Evolutionary conservation across 2,888 invertebrate species (phyloP).

Genomic region (Tribolium freemani): DNA sequence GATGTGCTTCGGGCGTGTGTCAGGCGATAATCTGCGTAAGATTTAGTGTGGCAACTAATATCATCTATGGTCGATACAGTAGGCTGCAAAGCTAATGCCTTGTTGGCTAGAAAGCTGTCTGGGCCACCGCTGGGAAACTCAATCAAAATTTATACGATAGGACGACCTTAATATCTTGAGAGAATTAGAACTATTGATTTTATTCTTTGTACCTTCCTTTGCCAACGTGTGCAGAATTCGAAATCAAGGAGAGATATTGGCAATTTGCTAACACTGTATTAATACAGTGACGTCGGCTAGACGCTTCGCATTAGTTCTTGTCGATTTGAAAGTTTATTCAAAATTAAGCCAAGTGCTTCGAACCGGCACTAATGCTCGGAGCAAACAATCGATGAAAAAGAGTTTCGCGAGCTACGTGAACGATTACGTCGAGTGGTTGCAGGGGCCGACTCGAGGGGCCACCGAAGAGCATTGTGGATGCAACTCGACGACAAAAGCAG

Average conservation of each 20-base stretch:
- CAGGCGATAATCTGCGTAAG: neutral
- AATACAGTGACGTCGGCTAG: conserved; percentile 29
- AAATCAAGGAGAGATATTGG: conserved; percentile 36
- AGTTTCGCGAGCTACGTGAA: conserved; percentile 24
- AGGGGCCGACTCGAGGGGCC: conserved; percentile 19
- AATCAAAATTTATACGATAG: conserved; percentile 52
- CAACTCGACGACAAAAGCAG: conserved; percentile 47
- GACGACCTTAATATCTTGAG: conserved; percentile 49
- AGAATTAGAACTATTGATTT: conserved; percentile 51
- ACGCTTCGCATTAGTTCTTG: conserved; percentile 17
- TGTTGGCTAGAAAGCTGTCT: conserved; percentile 28
- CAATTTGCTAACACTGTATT: conserved; percentile 44
- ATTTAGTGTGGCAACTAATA: conserved; percentile 3
- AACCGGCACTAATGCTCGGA: conserved; percentile 23
- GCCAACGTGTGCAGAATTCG: conserved; percentile 39
- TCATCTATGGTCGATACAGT: conserved; percentile 12
- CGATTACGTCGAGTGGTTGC: conserved; percentile 32
- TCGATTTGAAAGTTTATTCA: conserved; percentile 32
- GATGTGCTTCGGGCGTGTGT: neutral
- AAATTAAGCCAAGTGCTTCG: conserved; percentile 20
- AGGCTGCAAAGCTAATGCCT: conserved; percentile 19
- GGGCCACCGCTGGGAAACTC: conserved; percentile 45
- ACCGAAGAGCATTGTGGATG: conserved; percentile 34
- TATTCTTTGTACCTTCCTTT: conserved; percentile 45
- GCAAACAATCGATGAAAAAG: conserved; percentile 30